Evolutionary conservation across 2,797 vertebrate species (phyloP), one percentile per base, ranked within the genome.

Genomic region (Lophius americanus): DNA sequence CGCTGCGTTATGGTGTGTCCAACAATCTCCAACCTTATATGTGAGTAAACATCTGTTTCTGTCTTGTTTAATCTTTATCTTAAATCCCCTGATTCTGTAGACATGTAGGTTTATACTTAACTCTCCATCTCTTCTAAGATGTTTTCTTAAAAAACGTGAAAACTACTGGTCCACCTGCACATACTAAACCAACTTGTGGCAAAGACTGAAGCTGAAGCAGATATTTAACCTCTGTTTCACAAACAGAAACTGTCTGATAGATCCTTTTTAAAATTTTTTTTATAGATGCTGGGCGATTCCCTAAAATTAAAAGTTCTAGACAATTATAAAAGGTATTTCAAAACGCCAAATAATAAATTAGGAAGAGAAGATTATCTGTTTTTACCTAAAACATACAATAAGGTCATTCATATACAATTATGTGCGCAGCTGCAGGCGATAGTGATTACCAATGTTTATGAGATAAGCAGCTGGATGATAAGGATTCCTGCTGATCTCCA

Each of bases 1-100:
- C 82, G 10, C 52, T 90, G 38, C 85, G 76, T 60, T 82, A 90
- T 85, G 91, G 81, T 69, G 61, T 9, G 42, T 11, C 69, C 60
- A 90, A 41, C 53, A 86, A 86, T 43, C 91, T 95, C 7, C 88
- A 91, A 43, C 73, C 93, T 0, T 86, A 91, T 33, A 95, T 95
- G 95, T 95, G 81, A 95, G 95, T 94, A 85, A 64, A 13, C 4
- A 12, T 43, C 14, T 50, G 5, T 36, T 1, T 65, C 6, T 68
- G 48, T 43, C 35, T 43, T 50, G 3, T 53, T 60, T 23, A 36
- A 23, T 23, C 23, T 1, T 23, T 1, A 5, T 0, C 3, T 49
- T 42, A 7, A 13, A 9, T 54, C 5, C 33, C 35, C 0, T 46
- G 9, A 48, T 50, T 36, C 12, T 1, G 32, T 12, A 4, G 43